These are phyloP conservation scores for Biston betularia DNA, from an alignment of 2,888 invertebrate species.

Conservation along the genomic window DNA sequence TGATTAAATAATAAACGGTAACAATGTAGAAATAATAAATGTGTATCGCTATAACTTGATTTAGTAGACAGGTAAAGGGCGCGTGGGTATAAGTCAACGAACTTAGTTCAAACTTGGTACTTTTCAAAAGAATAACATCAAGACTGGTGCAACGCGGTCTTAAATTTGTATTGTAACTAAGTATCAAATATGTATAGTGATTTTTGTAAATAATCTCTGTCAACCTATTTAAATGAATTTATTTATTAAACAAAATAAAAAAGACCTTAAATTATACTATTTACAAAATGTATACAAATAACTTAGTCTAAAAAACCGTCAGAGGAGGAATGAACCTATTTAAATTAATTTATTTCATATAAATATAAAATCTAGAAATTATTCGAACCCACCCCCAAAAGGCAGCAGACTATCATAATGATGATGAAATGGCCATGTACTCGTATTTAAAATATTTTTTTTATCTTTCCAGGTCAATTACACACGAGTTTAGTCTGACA, in stretches of 20 bases:
- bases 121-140: neutral
- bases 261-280: too few relatives aligned
- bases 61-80: slow-evolving; percentile 11
- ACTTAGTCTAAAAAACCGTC: too few relatives aligned
- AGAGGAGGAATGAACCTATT: too few relatives aligned
- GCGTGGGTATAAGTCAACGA: slow-evolving; percentile 12
- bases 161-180: too few relatives aligned
- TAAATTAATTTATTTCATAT: too few relatives aligned
- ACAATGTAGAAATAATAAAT: slow-evolving; percentile 28
- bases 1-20: slow-evolving; percentile 42
- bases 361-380: too few relatives aligned
- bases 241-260: too few relatives aligned
- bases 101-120: slow-evolving; percentile 14
- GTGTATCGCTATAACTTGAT: slow-evolving; percentile 18
- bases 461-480: slow-evolving; percentile 75
- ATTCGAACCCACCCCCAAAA: too few relatives aligned
- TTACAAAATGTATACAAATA: too few relatives aligned
- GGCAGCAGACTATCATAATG: neutral
- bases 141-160: neutral
- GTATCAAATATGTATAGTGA: too few relatives aligned
- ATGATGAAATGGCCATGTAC: neutral
- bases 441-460: slow-evolving; percentile 37
- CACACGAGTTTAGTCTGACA: slow-evolving; percentile 55
- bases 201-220: too few relatives aligned
- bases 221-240: too few relatives aligned